Evolutionary conservation across 2,888 invertebrate genomes (phyloP).

Genomic region (Limnephilus lunatus): DNA sequence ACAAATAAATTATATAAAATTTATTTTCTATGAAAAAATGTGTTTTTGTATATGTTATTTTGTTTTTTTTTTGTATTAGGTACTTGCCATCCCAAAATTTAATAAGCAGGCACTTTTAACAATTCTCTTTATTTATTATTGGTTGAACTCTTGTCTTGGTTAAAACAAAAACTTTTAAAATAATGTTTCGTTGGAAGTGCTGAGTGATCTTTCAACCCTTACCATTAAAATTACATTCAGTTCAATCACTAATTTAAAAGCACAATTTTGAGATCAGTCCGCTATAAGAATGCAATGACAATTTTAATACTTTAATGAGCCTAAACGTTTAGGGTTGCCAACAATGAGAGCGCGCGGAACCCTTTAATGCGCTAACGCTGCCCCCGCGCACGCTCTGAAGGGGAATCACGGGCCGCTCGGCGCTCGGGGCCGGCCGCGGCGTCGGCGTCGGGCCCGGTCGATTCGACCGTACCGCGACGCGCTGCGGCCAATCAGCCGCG

Average conservation of each 20-base stretch:
- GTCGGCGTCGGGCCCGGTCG: not conserved
- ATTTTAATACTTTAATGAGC: not conserved
- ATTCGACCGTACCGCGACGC: not conserved
- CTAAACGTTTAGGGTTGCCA: not conserved
- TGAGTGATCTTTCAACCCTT: not conserved
- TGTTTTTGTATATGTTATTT: no score
- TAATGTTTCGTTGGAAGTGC: not conserved
- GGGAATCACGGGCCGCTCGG: not conserved
- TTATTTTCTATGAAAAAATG: no score
- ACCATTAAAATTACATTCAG: not conserved
- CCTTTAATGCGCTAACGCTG: not conserved
- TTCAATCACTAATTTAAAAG: not conserved
- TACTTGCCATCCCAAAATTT: no score
- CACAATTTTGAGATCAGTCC: not conserved
- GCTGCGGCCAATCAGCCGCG: constrained; percentile 61
- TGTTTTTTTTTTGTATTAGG: no score
- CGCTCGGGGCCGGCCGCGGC: not conserved
- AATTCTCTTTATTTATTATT: no score
- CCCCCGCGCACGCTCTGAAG: not conserved
- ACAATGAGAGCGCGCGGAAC: not conserved
- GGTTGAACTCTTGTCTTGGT: no score
- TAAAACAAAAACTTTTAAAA: not conserved
- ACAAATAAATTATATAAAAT: no score
- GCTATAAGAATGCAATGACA: not conserved
- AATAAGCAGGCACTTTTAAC: no score